Conservation (phyloP, 1,140 invertebrate genomes). For the Papilio aristodemus region DNA sequence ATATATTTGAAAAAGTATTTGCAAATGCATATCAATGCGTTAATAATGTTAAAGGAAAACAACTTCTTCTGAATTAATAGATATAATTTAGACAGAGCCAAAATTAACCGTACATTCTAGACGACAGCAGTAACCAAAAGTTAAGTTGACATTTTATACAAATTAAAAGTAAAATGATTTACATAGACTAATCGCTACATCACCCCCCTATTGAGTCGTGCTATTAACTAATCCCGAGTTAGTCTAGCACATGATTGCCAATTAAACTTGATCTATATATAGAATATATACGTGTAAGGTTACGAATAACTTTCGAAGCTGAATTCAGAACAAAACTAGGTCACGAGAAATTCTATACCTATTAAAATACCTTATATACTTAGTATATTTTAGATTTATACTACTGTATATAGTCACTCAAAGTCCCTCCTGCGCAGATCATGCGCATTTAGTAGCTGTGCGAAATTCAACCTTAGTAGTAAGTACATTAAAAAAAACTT, state of each 20-base stretch:
- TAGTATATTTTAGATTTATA: constrained; percentile 42
- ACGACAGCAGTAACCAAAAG: too few species aligned
- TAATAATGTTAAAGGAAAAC: too few species aligned
- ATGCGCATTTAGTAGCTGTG: constrained; percentile 54
- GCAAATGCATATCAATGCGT: too few species aligned
- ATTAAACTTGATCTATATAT: neutral
- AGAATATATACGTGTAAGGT: neutral
- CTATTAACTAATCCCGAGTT: neutral
- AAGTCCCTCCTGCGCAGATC: constrained; percentile 66
- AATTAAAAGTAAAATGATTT: too few species aligned
- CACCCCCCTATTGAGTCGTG: too few species aligned
- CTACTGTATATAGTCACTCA: constrained; percentile 37
- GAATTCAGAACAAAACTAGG: constrained; percentile 54
- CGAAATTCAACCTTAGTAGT: constrained; percentile 47
- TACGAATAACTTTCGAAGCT: neutral
- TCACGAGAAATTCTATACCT: constrained; percentile 59
- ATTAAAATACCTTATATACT: constrained; percentile 26
- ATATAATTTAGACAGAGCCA: too few species aligned
- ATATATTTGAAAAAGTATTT: too few species aligned
- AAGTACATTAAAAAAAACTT: neutral
- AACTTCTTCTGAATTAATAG: too few species aligned
- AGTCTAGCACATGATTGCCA: neutral
- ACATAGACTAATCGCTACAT: too few species aligned
- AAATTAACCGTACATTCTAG: too few species aligned
- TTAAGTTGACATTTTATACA: too few species aligned